Conservation (phyloP, 2,888 invertebrate genomes). For the Dendrolimus pini region DNA sequence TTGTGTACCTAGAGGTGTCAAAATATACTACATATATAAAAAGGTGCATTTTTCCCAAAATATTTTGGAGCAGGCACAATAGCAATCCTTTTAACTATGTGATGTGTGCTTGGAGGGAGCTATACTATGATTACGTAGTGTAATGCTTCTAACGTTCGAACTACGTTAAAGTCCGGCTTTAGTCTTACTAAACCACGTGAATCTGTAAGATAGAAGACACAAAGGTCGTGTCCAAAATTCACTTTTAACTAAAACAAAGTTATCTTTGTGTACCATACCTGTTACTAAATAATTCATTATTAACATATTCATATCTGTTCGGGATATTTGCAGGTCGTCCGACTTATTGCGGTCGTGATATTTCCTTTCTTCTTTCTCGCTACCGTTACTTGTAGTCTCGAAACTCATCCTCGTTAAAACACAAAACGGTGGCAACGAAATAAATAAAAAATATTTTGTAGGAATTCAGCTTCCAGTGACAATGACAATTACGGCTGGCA, state of each 20-base stretch:
- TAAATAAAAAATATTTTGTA: conserved; percentile 13
- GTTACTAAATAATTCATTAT: conserved; percentile 99
- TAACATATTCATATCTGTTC: conserved; percentile 96
- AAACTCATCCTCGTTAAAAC: conserved; percentile 48
- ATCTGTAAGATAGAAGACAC: background rate
- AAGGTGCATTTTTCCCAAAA: no score
- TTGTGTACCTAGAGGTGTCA: no score
- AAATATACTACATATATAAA: no score
- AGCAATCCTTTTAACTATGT: no score
- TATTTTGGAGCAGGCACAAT: no score
- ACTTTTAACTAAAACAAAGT: background rate
- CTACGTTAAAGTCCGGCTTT: no score
- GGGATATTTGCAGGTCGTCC: conserved; percentile 87
- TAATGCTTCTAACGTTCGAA: no score
- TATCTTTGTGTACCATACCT: conserved; percentile 72
- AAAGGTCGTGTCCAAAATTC: background rate
- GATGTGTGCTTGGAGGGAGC: no score
- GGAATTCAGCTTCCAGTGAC: conserved; percentile 20
- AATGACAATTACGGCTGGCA: conserved; percentile 18
- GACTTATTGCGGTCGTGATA: conserved; percentile 84
- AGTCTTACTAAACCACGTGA: no score
- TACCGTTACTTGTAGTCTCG: conserved; percentile 47
- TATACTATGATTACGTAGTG: no score
- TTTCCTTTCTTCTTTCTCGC: conserved; percentile 61
- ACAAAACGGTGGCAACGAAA: conserved; percentile 6